Percentiles rank a stretch among this genome's conserved stretches.
These are phyloP conservation scores for Esox masquinongy DNA, from an alignment of 2,797 vertebrate genomes.

Conservation along the genomic window DNA sequence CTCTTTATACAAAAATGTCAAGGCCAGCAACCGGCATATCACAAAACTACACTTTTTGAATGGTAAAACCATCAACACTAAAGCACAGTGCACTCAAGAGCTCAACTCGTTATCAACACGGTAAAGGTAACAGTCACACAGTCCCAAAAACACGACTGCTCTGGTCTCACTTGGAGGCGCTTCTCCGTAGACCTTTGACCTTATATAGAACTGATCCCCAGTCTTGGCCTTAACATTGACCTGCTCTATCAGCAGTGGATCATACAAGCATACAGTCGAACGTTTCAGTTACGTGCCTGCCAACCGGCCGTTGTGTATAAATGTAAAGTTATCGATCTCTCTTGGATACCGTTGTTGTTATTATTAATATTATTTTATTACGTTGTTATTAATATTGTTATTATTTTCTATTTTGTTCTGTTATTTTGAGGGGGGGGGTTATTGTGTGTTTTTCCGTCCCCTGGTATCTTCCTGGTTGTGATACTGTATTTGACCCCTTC, in stretches of 20 bases:
- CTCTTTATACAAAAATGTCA: conserved; percentile 28
- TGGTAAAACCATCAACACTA: neutral
- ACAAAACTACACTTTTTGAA: conserved; percentile 28
- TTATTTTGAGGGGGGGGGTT: conserved; percentile 62
- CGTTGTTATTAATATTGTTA: conserved; percentile 51
- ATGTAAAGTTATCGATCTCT: conserved; percentile 79
- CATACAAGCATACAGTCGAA: conserved; percentile 64
- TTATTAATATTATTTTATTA: conserved; percentile 62
- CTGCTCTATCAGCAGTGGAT: conserved; percentile 68
- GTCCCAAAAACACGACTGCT: conserved; percentile 53
- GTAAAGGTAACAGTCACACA: neutral
- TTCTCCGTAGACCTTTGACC: conserved; percentile 68
- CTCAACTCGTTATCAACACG: neutral
- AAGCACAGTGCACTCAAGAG: neutral
- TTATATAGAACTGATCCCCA: conserved; percentile 45
- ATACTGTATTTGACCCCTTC: conserved; percentile 61
- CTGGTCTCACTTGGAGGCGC: conserved; percentile 65
- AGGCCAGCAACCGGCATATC: conserved; percentile 63
- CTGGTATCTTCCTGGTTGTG: conserved; percentile 70
- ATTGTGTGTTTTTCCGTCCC: conserved; percentile 63
- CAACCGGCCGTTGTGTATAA: conserved; percentile 80
- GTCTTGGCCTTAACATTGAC: conserved; percentile 61
- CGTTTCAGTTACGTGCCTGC: conserved; percentile 79
- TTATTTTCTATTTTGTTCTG: conserved; percentile 70
- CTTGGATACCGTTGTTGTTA: conserved; percentile 77